These are phyloP conservation scores for Trachythela sp. DNA, from an alignment of 64 coral and sea anemone species.

Conservation along the genomic window DNA sequence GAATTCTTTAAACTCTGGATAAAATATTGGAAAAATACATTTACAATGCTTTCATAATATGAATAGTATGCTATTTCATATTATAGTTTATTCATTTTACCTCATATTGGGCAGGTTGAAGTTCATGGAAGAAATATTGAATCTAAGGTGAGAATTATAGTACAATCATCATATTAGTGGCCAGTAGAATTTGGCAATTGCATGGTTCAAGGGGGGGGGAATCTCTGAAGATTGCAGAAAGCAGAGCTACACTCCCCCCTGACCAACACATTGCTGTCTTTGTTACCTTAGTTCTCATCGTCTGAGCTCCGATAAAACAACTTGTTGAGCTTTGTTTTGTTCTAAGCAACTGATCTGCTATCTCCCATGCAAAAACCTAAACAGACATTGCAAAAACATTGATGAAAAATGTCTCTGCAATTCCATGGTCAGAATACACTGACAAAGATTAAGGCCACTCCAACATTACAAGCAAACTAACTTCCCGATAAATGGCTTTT, in stretches of 20 bases:
- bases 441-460: no score
- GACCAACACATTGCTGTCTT: no score
- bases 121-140: constrained; percentile 93
- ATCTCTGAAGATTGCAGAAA: not conserved
- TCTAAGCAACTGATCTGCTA: constrained; percentile 78
- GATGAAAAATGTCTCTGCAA: not conserved
- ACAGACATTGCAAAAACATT: not conserved
- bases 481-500: no score
- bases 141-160: constrained; percentile 43
- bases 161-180: not conserved
- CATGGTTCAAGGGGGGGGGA: no score
- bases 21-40: no score
- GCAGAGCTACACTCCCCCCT: no score
- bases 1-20: constrained; percentile 1
- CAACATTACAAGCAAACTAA: no score
- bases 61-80: no score
- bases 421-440: no score
- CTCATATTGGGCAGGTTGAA: constrained; percentile 79
- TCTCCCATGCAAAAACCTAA: constrained; percentile 92
- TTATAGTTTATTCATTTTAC: no score
- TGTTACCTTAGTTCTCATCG: constrained; percentile 93
- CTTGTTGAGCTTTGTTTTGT: constrained; percentile 69
- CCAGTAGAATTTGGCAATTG: no score
- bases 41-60: no score
- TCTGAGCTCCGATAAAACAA: constrained; percentile 94